Base-by-base conservation (phyloP, 1,140 invertebrate species). In the Aporrectodea caliginosa region DNA sequence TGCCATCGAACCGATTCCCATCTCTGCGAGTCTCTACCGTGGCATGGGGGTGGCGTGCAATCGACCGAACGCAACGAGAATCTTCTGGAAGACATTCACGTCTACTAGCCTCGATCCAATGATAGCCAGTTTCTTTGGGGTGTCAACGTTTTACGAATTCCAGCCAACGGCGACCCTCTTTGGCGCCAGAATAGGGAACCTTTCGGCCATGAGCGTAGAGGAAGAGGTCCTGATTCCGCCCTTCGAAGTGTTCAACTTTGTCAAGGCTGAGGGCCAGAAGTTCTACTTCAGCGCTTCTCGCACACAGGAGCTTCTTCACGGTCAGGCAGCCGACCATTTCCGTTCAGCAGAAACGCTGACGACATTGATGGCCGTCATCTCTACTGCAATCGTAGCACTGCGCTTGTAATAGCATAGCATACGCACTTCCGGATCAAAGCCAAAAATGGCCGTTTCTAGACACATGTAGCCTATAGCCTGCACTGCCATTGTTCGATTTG, bases 31-130 rank as follows among this genome's bases (percentile, higher is more conserved):
- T 30, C 73, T 74, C 73, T 74, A 74, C 73, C 31, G 73, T 2
- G 73, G 73, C n/a, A 16, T 74, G 73, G 33, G 34, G 27, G 6
- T 14, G 22, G 22, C 16, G 31, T 74, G 31, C 73, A 1, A 12
- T 2, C 12, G n/a, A n/a, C 31, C 31, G 31, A 31, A 16, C 31
- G 34, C 73, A 1, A 22, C 27, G 6, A n/a, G 29, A 74, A 33
- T 74, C 73, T 74, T 33, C 73, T 74, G 31, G 31, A 31, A 31
- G 73, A 74, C 73, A 0, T 74, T 74, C 73, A 33, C 73, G n/a
- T 74, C 73, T n/a, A 74, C 73, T n/a, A 74, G 29, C 34, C 34
- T 74, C 16, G 34, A 74, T 16, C n/a, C 22, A 16, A 33, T 30
- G 14, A n/a, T 74, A 33, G 73, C 73, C 29, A 16, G 34, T 2